Percentiles rank a stretch among this genome's conserved stretches.
phyloP scores from a whole-genome alignment of 1,140 invertebrate species.

The Drosophila pruinosa region DNA sequence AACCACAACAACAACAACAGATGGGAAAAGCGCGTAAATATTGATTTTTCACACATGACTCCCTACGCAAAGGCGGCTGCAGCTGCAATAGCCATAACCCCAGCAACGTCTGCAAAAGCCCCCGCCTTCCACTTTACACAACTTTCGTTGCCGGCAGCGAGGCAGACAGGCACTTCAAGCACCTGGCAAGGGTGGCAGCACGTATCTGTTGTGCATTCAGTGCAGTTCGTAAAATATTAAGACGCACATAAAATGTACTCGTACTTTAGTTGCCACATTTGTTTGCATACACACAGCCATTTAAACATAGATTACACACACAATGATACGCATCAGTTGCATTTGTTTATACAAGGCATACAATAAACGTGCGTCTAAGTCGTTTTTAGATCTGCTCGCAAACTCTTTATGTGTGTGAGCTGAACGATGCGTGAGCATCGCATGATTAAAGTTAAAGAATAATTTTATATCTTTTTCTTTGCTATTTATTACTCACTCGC shows the following conservation, averaged over 20 bases:
- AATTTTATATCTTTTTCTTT: slow-evolving; percentile 26
- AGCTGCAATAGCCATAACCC: neutral
- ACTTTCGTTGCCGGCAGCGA: slow-evolving; percentile 14
- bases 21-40: slow-evolving; percentile 49
- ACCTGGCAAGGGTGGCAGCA: slow-evolving; percentile 35
- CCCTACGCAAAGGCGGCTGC: slow-evolving; percentile 11
- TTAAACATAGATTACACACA: slow-evolving; percentile 13
- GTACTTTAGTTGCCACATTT: slow-evolving; percentile 16
- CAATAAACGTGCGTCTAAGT: slow-evolving; percentile 38
- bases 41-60: slow-evolving; percentile 76
- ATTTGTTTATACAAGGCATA: slow-evolving; percentile 64
- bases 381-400: slow-evolving; percentile 10
- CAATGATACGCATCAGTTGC: slow-evolving; percentile 67
- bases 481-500: slow-evolving; percentile 73
- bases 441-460: slow-evolving; percentile 26
- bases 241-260: slow-evolving; percentile 45
- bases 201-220: slow-evolving; percentile 46
- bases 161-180: slow-evolving; percentile 42
- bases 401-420: slow-evolving; percentile 6
- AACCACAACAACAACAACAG: slow-evolving; percentile 29
- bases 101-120: neutral
- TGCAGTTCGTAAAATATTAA: slow-evolving; percentile 58
- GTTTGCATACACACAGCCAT: slow-evolving; percentile 29
- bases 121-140: slow-evolving; percentile 14
- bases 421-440: neutral